Evolutionary conservation across 2,888 invertebrate species (phyloP), one percentile per base, ranked within the genome.

Genomic region (Mycalesis mineus): DNA sequence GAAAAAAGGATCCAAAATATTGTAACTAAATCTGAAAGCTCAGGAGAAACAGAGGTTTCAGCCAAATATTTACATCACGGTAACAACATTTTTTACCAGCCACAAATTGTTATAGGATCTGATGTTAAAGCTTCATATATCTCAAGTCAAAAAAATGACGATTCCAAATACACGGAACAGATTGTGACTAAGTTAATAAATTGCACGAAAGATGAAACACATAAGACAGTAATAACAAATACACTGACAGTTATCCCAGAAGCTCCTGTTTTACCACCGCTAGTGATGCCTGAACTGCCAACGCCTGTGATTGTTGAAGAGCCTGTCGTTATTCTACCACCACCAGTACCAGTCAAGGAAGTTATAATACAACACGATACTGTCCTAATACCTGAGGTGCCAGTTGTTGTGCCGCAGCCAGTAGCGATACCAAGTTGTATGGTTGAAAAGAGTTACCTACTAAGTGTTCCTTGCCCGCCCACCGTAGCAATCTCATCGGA

Each of bases 11-110:
- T 7, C 7, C 37, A 37, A 33, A 44, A 45, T 14, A 1, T 50
- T 11, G 48, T 53, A 42, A 33, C 42, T 0, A 44, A 44, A 29
- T 36, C 44, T 7, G 15, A 57, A 47, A 15, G n/a, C 14, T 42
- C 31, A 52, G 31, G 40, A 65, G 66, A 7, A 58, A 65, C 36
- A 58, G 67, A 53, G 61, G 70, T 45, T 45, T 45, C 49, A 11
- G 29, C 54, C 3, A 68, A 68, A 14, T 67, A 72, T 33, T 52
- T 76, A 29, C 75, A 77, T 47, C 70, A 75, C 63, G 76, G 77
- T 11, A 72, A 74, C 15, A 75, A 78, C 58, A 66, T 76, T 36
- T 77, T 71, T 57, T 76, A 77, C 45, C 75, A 78, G 37, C 75
- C 78, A 44, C 62, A 60, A 57, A 52, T 66, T 41, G 64, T 67